Percentiles rank a stretch among this genome's conserved stretches.
These are phyloP conservation scores for Elephantulus edwardii DNA, from an alignment of 2,113 vertebrate species.

Conservation along the genomic window DNA sequence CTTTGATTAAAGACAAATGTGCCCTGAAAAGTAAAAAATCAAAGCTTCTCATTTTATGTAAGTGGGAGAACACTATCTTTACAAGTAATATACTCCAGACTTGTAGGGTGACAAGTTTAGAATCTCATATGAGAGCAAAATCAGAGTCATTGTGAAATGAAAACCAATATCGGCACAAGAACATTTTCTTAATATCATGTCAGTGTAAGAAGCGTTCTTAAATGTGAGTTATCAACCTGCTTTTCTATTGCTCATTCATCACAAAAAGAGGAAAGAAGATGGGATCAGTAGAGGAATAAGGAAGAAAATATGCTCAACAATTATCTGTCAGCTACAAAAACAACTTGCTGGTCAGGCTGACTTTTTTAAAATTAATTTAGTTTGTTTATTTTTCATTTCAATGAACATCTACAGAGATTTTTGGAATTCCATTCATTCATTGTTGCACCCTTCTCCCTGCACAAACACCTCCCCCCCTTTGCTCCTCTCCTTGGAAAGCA, in stretches of 20 bases:
- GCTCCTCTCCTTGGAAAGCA: too few relatives aligned
- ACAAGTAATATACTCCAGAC: slow-evolving; percentile 3
- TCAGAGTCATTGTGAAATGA: slow-evolving; percentile 51
- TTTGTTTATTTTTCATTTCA: too few relatives aligned
- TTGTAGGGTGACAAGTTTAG: not conserved
- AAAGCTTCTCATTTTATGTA: slow-evolving; percentile 12
- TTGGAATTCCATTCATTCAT: too few relatives aligned
- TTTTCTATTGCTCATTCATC: slow-evolving; percentile 31
- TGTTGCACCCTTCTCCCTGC: too few relatives aligned
- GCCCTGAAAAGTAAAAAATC: slow-evolving; percentile 40
- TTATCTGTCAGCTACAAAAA: slow-evolving; percentile 41
- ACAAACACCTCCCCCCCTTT: too few relatives aligned
- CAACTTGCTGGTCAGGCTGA: slow-evolving; percentile 60
- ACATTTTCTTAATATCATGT: slow-evolving; percentile 57
- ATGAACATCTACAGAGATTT: too few relatives aligned
- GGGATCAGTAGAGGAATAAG: not conserved
- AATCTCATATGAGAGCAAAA: slow-evolving; percentile 1
- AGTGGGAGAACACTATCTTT: not conserved
- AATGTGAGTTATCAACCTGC: slow-evolving; percentile 54
- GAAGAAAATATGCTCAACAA: slow-evolving; percentile 33
- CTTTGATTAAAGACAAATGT: slow-evolving; percentile 45
- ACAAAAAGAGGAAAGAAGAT: not conserved
- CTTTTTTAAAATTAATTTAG: slow-evolving; percentile 63
- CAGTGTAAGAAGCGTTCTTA: slow-evolving; percentile 32
- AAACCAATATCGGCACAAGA: slow-evolving; percentile 48